phyloP scores from a whole-genome alignment of 2,888 invertebrate species.

The Encarsia formosa region DNA sequence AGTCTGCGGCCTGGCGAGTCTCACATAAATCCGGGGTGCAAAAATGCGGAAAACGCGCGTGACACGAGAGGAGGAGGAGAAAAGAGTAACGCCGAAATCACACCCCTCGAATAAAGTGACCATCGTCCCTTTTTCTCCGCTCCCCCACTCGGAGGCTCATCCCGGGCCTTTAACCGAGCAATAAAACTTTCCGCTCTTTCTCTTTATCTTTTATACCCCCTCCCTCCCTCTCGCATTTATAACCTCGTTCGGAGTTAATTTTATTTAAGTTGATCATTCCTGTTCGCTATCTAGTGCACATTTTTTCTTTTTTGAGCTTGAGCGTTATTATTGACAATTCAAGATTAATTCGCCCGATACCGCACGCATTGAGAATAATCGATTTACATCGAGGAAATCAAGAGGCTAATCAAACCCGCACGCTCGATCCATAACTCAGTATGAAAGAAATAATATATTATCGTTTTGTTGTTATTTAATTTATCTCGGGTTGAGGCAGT shows the following conservation, averaged over 20 bases:
- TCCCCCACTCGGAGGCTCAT: too few species aligned
- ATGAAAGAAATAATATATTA: slow-evolving; percentile 35
- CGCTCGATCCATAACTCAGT: slow-evolving; percentile 7
- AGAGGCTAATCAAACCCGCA: slow-evolving; percentile 31
- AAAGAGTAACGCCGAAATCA: slow-evolving; percentile 32
- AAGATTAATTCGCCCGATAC: too few species aligned
- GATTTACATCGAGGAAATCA: too few species aligned
- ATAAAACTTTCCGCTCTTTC: slow-evolving; percentile 1
- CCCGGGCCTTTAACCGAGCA: background rate
- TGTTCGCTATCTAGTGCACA: too few species aligned
- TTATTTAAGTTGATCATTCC: too few species aligned
- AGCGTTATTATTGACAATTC: too few species aligned
- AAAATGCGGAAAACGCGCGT: slow-evolving; percentile 11
- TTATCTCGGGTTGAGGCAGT: too few species aligned
- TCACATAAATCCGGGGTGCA: background rate
- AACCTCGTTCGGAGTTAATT: too few species aligned
- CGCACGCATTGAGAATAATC: too few species aligned
- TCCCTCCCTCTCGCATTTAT: slow-evolving; percentile 5
- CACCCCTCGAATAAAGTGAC: slow-evolving; percentile 37
- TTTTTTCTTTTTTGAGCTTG: too few species aligned
- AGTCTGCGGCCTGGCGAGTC: too few species aligned
- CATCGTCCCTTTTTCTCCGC: slow-evolving; percentile 15
- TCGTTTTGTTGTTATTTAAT: slow-evolving; percentile 53
- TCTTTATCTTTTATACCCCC: background rate
- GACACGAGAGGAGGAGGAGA: slow-evolving; percentile 20